phyloP scores from a whole-genome alignment of 2,888 invertebrate species.

The Polydrusus pterygomalis region DNA sequence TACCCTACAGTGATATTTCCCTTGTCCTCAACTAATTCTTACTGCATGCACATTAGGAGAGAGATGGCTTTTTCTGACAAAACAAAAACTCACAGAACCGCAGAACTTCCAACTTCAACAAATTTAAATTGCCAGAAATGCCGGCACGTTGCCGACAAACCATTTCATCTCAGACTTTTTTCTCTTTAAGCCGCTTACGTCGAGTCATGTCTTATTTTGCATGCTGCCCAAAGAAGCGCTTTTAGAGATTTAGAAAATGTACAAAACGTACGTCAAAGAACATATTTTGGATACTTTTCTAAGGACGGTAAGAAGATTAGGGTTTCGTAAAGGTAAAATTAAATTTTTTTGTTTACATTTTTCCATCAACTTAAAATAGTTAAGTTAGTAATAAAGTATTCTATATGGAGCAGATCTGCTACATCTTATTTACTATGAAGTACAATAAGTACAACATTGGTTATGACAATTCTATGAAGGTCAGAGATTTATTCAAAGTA shows the following conservation, averaged over 20 bases:
- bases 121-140: slow-evolving; percentile 18
- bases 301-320: slow-evolving; percentile 24
- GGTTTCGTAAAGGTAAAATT: slow-evolving; percentile 4
- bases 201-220: slow-evolving; percentile 47
- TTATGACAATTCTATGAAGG: too few species aligned
- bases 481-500: too few species aligned
- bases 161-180: slow-evolving; percentile 24
- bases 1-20: background rate
- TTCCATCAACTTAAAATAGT: background rate
- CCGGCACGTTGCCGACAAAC: slow-evolving; percentile 28
- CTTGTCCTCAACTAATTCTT: background rate
- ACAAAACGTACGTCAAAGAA: slow-evolving; percentile 32
- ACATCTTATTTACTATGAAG: too few species aligned
- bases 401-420: too few species aligned
- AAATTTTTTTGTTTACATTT: background rate
- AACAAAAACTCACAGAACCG: slow-evolving; percentile 14
- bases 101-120: background rate
- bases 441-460: too few species aligned
- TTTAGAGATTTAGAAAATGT: slow-evolving; percentile 35
- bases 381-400: too few species aligned
- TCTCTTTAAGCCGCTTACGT: slow-evolving; percentile 47
- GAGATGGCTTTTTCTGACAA: background rate
- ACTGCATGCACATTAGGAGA: background rate
- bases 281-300: slow-evolving; percentile 13
- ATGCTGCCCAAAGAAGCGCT: slow-evolving; percentile 29